Base-by-base conservation (phyloP, 1,140 invertebrate genomes). In the Orchesella cincta region DNA sequence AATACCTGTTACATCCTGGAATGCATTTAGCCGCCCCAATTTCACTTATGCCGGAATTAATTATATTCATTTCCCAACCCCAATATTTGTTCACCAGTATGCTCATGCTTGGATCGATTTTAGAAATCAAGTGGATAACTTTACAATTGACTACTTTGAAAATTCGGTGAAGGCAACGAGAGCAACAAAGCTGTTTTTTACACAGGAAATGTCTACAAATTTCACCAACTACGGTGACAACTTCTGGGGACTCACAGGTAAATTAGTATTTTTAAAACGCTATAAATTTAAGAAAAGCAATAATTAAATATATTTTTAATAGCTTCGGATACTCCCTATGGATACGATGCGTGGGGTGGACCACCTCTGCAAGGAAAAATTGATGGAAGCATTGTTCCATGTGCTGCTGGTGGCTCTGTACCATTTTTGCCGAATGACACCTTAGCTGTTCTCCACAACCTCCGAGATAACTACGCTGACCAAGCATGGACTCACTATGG, bases 341-440 rank as follows among this genome's bases (percentile, higher is more conserved):
- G 79, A 2, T 80, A 82, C 29, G 78, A 80, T 28, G 80, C 80
- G 1, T 80, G 77, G 77, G 79, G 81, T 29, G 79, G 77, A 16
- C 81, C 81, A 34, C 81, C 79, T 74, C 34, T 80, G 3, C 52
- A 72, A 54, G 78, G 76, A 35, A 34, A 72, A 73, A 76, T 75
- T 28, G 79, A 81, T 72, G 81, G 81, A 23, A 76, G 67, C 12
- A 79, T 82, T 36, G 81, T 81, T 20, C 81, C 81, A 5, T 82
- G 80, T 76, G 81, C 80, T 1, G 76, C 81, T 34, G 80, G 67
- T 8, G 80, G 81, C 14, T 82, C 81, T 14, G 35, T 82, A 0
- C 79, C 80, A 64, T 82, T 82, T 57, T 51, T 80, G 34, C 80
- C 79, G 12, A 36, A 81, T 8, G 80, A 81, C 14, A 79, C 80